Percentiles rank a stretch among this genome's conserved stretches.
These are phyloP conservation scores for Ptilodon capucinus DNA, from an alignment of 2,888 invertebrate genomes.

Conservation along the genomic window DNA sequence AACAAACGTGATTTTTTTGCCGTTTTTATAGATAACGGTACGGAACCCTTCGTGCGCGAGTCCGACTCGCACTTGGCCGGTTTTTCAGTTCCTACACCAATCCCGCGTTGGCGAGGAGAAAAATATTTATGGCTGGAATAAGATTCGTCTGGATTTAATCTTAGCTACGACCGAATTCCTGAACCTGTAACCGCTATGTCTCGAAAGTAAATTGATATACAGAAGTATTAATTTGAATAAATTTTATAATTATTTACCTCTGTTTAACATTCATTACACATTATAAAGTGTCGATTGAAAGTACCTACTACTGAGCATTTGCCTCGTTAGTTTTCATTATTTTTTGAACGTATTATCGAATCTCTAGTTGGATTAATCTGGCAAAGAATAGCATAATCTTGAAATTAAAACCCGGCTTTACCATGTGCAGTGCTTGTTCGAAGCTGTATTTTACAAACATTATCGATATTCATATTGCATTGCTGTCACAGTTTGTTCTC, in stretches of 20 bases:
- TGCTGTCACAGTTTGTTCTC: background rate
- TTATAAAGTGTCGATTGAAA: too few relatives aligned
- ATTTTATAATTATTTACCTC: background rate
- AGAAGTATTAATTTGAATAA: background rate
- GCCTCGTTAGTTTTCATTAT: too few relatives aligned
- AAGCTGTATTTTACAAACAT: background rate
- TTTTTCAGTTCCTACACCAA: slow-evolving; percentile 3
- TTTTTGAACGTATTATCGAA: too few relatives aligned
- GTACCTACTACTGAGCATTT: too few relatives aligned
- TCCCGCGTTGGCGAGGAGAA: slow-evolving; percentile 21
- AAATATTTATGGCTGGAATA: slow-evolving; percentile 39
- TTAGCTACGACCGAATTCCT: slow-evolving; percentile 16
- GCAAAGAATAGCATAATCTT: background rate
- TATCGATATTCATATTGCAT: background rate
- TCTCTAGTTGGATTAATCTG: background rate
- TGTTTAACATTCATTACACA: too few relatives aligned
- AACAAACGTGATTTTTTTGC: too few relatives aligned
- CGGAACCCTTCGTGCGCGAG: too few relatives aligned
- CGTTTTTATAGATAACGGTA: too few relatives aligned
- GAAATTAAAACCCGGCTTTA: background rate
- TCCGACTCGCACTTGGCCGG: too few relatives aligned
- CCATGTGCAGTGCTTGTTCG: background rate
- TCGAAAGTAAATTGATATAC: background rate
- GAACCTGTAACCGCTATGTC: background rate
- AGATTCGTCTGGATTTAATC: slow-evolving; percentile 29